These are phyloP conservation scores for Cynopterus brachyotis DNA, from an alignment of 2,113 vertebrate species.

Conservation along the genomic window DNA sequence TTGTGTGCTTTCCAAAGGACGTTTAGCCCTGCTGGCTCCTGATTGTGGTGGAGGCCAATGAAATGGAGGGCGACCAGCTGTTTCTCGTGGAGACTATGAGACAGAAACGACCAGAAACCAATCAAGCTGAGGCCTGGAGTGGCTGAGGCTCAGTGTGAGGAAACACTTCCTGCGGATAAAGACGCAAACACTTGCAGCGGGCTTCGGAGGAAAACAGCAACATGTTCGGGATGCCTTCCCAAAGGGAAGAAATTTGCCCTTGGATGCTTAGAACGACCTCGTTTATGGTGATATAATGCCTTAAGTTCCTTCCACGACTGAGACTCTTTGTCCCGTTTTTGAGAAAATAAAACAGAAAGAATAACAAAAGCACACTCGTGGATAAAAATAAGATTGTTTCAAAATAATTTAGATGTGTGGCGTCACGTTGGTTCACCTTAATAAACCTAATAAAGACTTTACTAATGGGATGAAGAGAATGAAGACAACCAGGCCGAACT, in stretches of 20 bases:
- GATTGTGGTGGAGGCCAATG: background rate
- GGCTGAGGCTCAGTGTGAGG: background rate
- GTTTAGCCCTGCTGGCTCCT: background rate
- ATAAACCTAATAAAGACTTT: background rate
- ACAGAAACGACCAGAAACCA: background rate
- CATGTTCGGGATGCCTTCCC: background rate
- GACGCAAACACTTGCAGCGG: background rate
- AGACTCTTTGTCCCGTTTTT: background rate
- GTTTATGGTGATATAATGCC: background rate
- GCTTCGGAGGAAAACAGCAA: background rate
- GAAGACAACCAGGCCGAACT: background rate
- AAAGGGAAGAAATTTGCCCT: background rate
- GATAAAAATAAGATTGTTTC: constrained; percentile 16
- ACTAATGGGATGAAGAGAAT: background rate
- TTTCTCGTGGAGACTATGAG: background rate
- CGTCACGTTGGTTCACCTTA: background rate
- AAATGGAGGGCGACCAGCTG: constrained; percentile 1
- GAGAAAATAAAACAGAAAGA: background rate
- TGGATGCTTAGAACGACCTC: background rate
- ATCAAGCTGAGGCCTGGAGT: constrained; percentile 34
- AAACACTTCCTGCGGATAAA: constrained; percentile 33
- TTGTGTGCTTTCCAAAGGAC: background rate
- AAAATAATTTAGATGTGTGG: background rate
- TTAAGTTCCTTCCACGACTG: background rate
- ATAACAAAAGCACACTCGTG: background rate